Evolutionary conservation across 2,113 vertebrate genomes (phyloP).

Genomic region (Poeciliopsis retropinna): DNA sequence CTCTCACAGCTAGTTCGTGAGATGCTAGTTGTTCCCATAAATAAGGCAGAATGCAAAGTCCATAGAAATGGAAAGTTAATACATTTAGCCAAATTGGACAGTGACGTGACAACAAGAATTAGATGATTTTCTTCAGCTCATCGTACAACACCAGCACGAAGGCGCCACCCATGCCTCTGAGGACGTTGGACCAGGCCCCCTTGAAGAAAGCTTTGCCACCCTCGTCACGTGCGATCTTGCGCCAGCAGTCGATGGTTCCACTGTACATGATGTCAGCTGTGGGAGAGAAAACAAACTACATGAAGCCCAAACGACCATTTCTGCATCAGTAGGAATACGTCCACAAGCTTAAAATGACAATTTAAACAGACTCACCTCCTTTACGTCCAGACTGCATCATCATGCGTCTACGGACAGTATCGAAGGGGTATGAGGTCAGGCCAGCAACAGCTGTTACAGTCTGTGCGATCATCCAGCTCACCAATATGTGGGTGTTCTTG

Average conservation of each 20-base stretch:
- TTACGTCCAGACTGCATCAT: slow-evolving; percentile 98
- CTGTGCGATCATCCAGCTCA: slow-evolving; percentile 98
- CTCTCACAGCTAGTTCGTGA: slow-evolving; percentile 76
- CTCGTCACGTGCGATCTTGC: slow-evolving; percentile 90
- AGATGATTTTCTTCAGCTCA: slow-evolving; percentile 92
- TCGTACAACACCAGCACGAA: slow-evolving; percentile 96
- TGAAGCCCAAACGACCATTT: neutral
- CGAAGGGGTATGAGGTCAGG: slow-evolving; percentile 91
- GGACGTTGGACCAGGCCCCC: slow-evolving; percentile 94
- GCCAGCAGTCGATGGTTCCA: slow-evolving; percentile 94
- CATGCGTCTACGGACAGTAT: slow-evolving; percentile 92
- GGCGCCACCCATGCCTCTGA: slow-evolving; percentile 93
- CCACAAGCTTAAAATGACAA: neutral
- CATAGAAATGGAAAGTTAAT: slow-evolving; percentile 83
- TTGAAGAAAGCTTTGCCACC: slow-evolving; percentile 94
- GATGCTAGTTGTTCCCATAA: slow-evolving; percentile 81
- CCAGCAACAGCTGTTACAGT: slow-evolving; percentile 87
- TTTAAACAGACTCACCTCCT: slow-evolving; percentile 82
- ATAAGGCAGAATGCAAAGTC: slow-evolving; percentile 87
- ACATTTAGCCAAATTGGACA: slow-evolving; percentile 84
- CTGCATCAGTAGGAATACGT: neutral
- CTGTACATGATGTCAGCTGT: slow-evolving; percentile 95
- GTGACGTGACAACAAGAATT: slow-evolving; percentile 73
- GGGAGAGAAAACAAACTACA: neutral
- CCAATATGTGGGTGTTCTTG: slow-evolving; percentile 89